Percentiles rank a stretch among this genome's conserved stretches.
These are phyloP conservation scores for Anguilla rostrata DNA, from an alignment of 2,113 vertebrate genomes.

Conservation along the genomic window DNA sequence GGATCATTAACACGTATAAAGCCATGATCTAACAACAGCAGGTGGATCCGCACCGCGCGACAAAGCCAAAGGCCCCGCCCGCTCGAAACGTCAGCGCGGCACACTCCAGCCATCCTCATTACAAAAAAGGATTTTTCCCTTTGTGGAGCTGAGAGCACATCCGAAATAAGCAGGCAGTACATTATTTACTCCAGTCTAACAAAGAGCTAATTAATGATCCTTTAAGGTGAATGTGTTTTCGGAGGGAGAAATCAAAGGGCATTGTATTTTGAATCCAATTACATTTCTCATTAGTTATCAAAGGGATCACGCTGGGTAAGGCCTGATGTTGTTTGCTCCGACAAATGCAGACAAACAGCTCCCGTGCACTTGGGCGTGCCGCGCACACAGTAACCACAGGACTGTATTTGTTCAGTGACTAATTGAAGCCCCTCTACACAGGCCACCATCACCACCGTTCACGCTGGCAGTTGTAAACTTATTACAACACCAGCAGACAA, in stretches of 20 bases:
- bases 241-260: conserved; percentile 28
- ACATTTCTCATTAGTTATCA: conserved; percentile 38
- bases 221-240: conserved; percentile 20
- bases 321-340: conserved; percentile 16
- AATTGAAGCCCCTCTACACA: neutral
- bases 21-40: neutral
- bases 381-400: neutral
- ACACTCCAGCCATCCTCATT: neutral
- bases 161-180: neutral
- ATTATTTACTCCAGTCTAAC: neutral
- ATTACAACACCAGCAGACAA: neutral
- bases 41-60: neutral
- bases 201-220: conserved; percentile 15
- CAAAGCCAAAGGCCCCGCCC: neutral
- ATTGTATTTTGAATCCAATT: conserved; percentile 41
- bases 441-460: neutral
- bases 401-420: neutral
- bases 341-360: conserved; percentile 26
- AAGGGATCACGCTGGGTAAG: conserved; percentile 24
- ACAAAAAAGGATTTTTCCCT: neutral
- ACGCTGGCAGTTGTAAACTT: neutral
- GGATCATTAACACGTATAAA: conserved; percentile 12
- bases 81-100: neutral
- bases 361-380: neutral
- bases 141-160: neutral